Conservation (phyloP, 2,797 vertebrate species). For the Coilia nasus region DNA sequence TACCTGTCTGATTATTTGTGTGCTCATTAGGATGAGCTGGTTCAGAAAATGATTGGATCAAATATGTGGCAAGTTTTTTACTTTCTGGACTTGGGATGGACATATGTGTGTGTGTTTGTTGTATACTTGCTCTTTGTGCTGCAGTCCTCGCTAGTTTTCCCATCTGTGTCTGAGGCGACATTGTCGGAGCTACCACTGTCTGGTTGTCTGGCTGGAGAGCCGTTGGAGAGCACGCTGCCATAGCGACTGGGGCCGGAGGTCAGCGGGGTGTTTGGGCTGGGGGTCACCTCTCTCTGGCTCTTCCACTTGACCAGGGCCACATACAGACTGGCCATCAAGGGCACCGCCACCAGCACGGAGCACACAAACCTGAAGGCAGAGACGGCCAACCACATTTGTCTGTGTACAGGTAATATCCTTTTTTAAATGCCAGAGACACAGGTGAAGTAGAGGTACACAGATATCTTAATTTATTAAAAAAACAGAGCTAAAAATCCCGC, state of each 20-base stretch:
- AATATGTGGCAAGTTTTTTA: too few relatives aligned
- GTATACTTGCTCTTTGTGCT: conserved; percentile 48
- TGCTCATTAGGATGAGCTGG: too few relatives aligned
- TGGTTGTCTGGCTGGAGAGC: conserved; percentile 50
- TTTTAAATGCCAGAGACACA: neutral
- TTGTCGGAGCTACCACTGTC: conserved; percentile 23
- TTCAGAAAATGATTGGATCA: too few relatives aligned
- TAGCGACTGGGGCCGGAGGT: conserved; percentile 62
- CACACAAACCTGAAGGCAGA: conserved; percentile 70
- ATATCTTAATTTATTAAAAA: neutral
- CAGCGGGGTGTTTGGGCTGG: conserved; percentile 49
- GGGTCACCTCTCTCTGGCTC: conserved; percentile 53
- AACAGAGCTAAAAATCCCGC: too few relatives aligned
- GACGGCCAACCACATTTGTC: neutral
- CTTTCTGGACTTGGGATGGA: too few relatives aligned
- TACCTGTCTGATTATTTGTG: too few relatives aligned
- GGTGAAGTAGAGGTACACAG: neutral
- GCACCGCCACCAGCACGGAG: conserved; percentile 67
- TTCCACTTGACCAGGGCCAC: conserved; percentile 58
- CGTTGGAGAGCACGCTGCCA: conserved; percentile 62
- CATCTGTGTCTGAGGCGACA: neutral
- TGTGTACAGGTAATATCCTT: neutral
- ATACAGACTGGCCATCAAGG: conserved; percentile 68
- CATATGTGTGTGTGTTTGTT: conserved; percentile 30
- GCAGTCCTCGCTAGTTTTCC: conserved; percentile 22